Conservation (phyloP, 2,888 invertebrate species). For the Apamea sordens region DNA sequence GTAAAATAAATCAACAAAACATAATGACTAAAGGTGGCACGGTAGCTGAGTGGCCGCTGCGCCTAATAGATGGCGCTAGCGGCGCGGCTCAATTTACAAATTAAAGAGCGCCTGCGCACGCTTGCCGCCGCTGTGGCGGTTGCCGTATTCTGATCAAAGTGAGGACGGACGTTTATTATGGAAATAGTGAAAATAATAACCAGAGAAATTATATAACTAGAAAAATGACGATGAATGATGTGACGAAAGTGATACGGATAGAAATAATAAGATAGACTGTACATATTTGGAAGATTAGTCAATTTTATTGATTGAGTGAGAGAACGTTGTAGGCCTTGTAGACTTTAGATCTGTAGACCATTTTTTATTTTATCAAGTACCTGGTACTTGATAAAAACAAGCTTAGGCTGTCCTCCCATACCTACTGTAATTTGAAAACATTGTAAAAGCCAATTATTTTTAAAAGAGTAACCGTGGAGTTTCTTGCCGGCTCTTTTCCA, state of each 20-base stretch:
- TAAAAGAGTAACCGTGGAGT: too few relatives aligned
- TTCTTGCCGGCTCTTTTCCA: too few relatives aligned
- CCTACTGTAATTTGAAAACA: too few relatives aligned
- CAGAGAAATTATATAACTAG: neutral
- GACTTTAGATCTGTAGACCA: too few relatives aligned
- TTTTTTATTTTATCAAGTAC: too few relatives aligned
- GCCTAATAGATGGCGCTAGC: conserved; percentile 84
- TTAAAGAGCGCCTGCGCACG: conserved; percentile 83
- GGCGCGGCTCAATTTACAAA: conserved; percentile 85
- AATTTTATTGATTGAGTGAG: neutral
- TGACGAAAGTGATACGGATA: neutral
- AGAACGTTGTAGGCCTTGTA: too few relatives aligned
- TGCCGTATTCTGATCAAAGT: conserved; percentile 71
- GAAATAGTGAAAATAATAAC: neutral
- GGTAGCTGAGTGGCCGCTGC: conserved; percentile 75
- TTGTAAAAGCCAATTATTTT: too few relatives aligned
- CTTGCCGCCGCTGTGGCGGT: conserved; percentile 71
- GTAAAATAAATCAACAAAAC: conserved; percentile 54
- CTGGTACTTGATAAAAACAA: too few relatives aligned
- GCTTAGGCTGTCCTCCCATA: too few relatives aligned
- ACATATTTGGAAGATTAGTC: too few relatives aligned
- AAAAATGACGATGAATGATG: neutral
- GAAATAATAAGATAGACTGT: neutral
- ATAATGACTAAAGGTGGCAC: conserved; percentile 61
- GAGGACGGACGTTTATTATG: neutral